phyloP scores from a whole-genome alignment of 2,888 invertebrate species.

The Cabera pusaria region DNA sequence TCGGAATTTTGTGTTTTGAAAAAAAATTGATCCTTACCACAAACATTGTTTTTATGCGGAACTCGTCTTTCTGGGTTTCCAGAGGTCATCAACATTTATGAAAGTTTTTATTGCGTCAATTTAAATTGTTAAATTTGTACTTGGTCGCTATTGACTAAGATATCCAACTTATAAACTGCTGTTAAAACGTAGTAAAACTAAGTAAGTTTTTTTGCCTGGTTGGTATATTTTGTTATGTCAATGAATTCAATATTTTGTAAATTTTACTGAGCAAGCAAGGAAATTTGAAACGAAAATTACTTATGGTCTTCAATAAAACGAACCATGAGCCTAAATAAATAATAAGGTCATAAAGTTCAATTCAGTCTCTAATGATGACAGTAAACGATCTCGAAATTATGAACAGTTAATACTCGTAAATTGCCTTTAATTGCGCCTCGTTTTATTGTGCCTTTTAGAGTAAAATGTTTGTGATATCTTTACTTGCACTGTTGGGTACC shows the following conservation, averaged over 20 bases:
- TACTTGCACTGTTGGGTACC: conserved; percentile 55
- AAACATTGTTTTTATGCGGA: conserved; percentile 78
- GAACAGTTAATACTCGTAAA: conserved; percentile 46
- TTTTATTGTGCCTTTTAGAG: conserved; percentile 37
- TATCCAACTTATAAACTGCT: too few relatives aligned
- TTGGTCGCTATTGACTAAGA: too few relatives aligned
- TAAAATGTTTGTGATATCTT: conserved; percentile 53
- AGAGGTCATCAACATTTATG: conserved; percentile 50
- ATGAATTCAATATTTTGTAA: too few relatives aligned
- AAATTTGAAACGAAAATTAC: conserved; percentile 2
- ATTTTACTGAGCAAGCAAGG: too few relatives aligned
- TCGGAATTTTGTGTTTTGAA: conserved; percentile 68
- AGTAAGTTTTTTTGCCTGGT: too few relatives aligned
- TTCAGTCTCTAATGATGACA: conserved; percentile 47
- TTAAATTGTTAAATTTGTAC: too few relatives aligned
- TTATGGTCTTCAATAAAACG: conserved; percentile 23
- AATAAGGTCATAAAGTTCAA: conserved; percentile 50
- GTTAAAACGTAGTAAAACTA: too few relatives aligned
- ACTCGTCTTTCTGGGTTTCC: conserved; percentile 48
- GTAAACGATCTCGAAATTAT: conserved; percentile 50
- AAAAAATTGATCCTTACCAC: conserved; percentile 76
- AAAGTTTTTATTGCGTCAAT: too few relatives aligned
- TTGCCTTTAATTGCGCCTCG: conserved; percentile 47
- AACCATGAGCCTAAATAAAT: conserved; percentile 46
- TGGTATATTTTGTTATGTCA: too few relatives aligned